Percentiles rank a stretch among this genome's conserved stretches.
Evolutionary conservation across 1,140 invertebrate genomes (phyloP).

Genomic region (Drosophila bifasciata): DNA sequence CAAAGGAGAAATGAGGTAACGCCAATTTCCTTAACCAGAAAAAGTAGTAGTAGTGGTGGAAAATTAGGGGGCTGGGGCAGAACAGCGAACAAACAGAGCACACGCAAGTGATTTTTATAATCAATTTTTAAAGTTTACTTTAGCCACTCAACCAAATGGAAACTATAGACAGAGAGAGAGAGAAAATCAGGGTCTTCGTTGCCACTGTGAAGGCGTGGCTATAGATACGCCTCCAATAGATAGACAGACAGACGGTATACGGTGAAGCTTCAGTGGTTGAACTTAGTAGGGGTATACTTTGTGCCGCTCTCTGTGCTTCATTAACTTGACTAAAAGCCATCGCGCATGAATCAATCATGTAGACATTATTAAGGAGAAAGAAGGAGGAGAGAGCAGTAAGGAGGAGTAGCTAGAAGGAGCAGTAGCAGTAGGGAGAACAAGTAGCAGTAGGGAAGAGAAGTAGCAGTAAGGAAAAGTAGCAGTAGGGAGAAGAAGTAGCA

Average conservation of each 20-base stretch:
- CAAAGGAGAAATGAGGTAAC: neutral
- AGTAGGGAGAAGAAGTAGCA: neutral
- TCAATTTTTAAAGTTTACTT: constrained; percentile 55
- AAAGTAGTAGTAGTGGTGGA: constrained; percentile 8
- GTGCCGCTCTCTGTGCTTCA: constrained; percentile 23
- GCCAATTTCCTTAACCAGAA: constrained; percentile 27
- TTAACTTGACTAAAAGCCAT: constrained; percentile 59
- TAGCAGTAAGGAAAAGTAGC: too few relatives aligned
- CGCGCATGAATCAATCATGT: constrained; percentile 73
- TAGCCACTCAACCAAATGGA: constrained; percentile 11
- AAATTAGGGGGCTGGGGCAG: neutral
- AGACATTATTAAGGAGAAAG: constrained; percentile 54
- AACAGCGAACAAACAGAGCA: constrained; percentile 10
- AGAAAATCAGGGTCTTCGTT: neutral
- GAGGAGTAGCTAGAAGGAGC: too few relatives aligned
- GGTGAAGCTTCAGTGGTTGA: neutral
- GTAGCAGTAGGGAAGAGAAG: constrained; percentile 4
- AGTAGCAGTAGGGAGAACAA: too few relatives aligned
- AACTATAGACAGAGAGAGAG: neutral
- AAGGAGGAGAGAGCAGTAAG: constrained; percentile 6
- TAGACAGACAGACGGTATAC: neutral
- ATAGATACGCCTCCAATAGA: constrained; percentile 14
- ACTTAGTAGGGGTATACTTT: too few relatives aligned
- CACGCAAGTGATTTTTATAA: constrained; percentile 52
- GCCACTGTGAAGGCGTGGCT: neutral